phyloP scores from a whole-genome alignment of 2,888 invertebrate species.

The Lasioglossum lativentre region DNA sequence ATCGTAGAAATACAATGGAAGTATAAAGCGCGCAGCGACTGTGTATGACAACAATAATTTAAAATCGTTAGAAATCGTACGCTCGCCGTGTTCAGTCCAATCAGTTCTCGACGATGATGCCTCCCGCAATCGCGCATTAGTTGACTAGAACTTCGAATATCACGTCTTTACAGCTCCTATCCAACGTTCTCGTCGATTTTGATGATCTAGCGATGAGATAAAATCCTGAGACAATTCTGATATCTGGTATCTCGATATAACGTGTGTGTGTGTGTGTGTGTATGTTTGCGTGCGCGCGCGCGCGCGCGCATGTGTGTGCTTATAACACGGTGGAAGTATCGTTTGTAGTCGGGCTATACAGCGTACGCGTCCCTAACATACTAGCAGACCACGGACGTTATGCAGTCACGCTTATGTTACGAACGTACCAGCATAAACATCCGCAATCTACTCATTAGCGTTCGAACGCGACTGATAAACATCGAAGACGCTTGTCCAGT shows the following conservation, averaged over 20 bases:
- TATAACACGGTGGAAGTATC: constrained; percentile 42
- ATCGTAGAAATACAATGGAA: constrained; percentile 43
- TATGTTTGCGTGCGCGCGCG: too few species aligned
- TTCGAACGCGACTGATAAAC: constrained; percentile 3
- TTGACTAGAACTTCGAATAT: constrained; percentile 69
- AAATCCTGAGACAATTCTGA: constrained; percentile 53
- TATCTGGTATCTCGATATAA: constrained; percentile 26
- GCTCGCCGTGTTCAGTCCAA: constrained; percentile 24
- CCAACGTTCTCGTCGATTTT: constrained; percentile 44
- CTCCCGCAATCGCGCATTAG: constrained; percentile 38
- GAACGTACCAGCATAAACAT: background rate
- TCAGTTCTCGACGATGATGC: constrained; percentile 1
- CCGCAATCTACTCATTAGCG: background rate
- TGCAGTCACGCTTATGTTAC: background rate
- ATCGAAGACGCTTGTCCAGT: constrained; percentile 8
- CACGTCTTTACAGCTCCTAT: constrained; percentile 48
- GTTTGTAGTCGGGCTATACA: constrained; percentile 19
- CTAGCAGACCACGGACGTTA: background rate
- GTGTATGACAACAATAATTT: constrained; percentile 31
- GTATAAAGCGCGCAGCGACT: constrained; percentile 27
- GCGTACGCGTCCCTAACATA: background rate
- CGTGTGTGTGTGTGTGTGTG: background rate
- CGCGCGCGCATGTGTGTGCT: too few species aligned
- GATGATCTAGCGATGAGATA: constrained; percentile 38
- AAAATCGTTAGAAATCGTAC: constrained; percentile 36